phyloP scores from a whole-genome alignment of 2,113 vertebrate genomes.

The Odontesthes bonariensis region DNA sequence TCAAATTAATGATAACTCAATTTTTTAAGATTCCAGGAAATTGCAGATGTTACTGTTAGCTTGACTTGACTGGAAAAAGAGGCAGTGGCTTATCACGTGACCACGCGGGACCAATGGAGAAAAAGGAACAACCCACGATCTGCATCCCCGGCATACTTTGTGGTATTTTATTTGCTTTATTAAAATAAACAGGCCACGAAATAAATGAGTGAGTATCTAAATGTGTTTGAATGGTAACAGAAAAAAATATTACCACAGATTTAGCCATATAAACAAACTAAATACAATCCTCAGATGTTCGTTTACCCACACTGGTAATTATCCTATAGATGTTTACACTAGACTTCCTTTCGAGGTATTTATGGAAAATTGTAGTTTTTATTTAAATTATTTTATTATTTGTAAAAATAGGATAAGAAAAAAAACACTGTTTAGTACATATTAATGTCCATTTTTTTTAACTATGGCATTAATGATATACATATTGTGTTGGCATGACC shows the following conservation, averaged over 20 bases:
- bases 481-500: no score
- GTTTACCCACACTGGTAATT: no score
- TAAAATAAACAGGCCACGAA: background rate
- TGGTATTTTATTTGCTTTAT: background rate
- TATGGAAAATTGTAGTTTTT: no score
- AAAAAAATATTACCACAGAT: background rate
- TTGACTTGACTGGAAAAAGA: background rate
- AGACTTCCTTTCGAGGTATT: no score
- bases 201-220: background rate
- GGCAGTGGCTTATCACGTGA: conserved; percentile 42
- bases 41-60: fast-evolving
- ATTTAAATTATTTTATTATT: no score
- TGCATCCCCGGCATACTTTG: background rate
- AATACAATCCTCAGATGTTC: no score
- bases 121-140: background rate
- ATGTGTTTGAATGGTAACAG: background rate
- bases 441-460: no score
- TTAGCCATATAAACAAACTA: no score
- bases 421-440: no score
- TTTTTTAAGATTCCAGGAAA: conserved; percentile 26
- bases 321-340: no score
- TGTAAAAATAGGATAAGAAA: no score
- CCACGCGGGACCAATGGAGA: conserved; percentile 36
- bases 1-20: conserved; percentile 12
- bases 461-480: no score